These are phyloP conservation scores for Teleogryllus oceanicus DNA, from an alignment of 2,888 invertebrate species.

Conservation along the genomic window DNA sequence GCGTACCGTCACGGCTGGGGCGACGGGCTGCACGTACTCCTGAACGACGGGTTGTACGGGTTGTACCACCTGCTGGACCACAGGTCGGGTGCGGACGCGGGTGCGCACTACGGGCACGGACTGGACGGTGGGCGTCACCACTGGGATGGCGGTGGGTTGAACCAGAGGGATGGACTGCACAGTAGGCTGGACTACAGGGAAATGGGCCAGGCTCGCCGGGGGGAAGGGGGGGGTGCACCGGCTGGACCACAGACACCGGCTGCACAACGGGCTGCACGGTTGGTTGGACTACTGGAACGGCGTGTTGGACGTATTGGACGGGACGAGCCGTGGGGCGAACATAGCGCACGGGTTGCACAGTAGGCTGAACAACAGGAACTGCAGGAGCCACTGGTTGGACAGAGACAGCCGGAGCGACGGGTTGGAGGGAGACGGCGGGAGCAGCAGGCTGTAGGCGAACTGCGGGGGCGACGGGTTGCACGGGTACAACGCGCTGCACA, in stretches of 20 bases:
- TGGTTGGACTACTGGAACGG: conserved; percentile 23
- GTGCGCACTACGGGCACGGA: background rate
- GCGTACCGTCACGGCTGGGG: background rate
- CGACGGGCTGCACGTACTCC: background rate
- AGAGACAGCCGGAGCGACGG: background rate
- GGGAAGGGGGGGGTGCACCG: too few relatives aligned
- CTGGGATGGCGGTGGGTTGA: background rate
- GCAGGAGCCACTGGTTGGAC: conserved; percentile 4
- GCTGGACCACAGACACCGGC: background rate
- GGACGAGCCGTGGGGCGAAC: background rate
- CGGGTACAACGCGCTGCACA: background rate
- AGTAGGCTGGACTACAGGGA: background rate
- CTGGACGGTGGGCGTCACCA: background rate
- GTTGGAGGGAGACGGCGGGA: background rate
- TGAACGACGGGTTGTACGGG: background rate
- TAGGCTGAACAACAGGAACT: conserved; percentile 20
- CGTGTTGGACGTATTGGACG: conserved; percentile 4
- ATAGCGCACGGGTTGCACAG: background rate
- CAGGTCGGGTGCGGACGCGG: background rate
- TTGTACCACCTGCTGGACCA: background rate
- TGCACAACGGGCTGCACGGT: conserved; percentile 3
- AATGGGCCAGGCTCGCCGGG: too few relatives aligned
- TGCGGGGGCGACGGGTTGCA: background rate
- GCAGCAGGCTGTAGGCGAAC: background rate
- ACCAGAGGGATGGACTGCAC: background rate